Conservation (phyloP, 53 echinoderm and acorn worm genomes). For the Echinometra lucunter region DNA sequence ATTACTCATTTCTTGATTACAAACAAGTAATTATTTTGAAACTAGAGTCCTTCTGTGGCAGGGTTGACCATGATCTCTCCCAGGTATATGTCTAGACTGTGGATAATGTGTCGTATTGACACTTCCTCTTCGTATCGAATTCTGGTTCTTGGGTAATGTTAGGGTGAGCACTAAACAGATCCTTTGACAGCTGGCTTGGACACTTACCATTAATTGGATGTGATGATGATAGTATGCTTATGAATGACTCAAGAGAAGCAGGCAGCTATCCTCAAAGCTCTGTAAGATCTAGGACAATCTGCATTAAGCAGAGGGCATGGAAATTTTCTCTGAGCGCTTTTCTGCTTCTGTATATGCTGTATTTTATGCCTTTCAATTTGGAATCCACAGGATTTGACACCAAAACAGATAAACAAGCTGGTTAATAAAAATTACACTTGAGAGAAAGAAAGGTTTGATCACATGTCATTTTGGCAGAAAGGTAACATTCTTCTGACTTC, state of each 20-base stretch:
- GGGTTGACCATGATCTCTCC: not conserved
- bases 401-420: too few relatives aligned
- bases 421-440: too few relatives aligned
- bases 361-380: too few relatives aligned
- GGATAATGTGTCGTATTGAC: not conserved
- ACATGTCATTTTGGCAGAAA: too few relatives aligned
- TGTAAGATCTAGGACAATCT: not conserved
- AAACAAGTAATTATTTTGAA: not conserved
- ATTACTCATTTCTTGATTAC: not conserved
- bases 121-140: not conserved
- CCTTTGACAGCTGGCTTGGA: not conserved
- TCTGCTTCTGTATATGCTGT: not conserved
- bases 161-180: not conserved
- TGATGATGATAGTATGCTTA: conserved; percentile 8
- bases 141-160: not conserved
- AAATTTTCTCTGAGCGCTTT: not conserved
- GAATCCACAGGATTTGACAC: too few relatives aligned
- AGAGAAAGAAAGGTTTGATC: too few relatives aligned
- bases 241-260: conserved; percentile 11
- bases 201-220: conserved; percentile 20
- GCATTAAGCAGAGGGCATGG: too few relatives aligned
- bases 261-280: not conserved
- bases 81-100: conserved; percentile 34
- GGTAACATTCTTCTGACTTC: too few relatives aligned
- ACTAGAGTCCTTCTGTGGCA: not conserved